phyloP scores from a whole-genome alignment of 2,113 vertebrate species.

The Silurus asotus region DNA sequence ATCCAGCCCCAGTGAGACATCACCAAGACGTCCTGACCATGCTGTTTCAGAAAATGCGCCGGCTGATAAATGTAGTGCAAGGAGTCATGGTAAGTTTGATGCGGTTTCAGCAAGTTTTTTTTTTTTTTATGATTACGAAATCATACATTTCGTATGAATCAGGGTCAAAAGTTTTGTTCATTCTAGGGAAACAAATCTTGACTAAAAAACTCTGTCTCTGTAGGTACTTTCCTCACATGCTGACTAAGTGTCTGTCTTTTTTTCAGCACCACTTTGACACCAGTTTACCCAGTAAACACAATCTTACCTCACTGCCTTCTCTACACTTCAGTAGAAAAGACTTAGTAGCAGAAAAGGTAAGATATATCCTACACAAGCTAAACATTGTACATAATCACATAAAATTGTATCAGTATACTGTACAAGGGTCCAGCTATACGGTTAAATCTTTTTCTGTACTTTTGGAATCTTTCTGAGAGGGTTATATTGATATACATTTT shows the following conservation, averaged over 20 bases:
- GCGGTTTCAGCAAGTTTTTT: neutral
- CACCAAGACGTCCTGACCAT: constrained; percentile 13
- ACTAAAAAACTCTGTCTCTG: neutral
- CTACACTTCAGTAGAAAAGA: constrained; percentile 23
- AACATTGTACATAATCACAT: neutral
- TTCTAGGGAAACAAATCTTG: neutral
- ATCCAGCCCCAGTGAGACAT: neutral
- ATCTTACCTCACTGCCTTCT: constrained; percentile 42
- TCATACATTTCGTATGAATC: neutral
- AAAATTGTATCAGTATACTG: neutral
- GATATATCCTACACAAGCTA: neutral
- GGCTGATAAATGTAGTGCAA: constrained; percentile 19
- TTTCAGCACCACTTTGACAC: constrained; percentile 20
- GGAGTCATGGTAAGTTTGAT: constrained; percentile 27
- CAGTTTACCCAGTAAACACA: neutral
- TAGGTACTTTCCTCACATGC: neutral
- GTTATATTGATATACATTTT: neutral
- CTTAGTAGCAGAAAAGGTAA: constrained; percentile 42
- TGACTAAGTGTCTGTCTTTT: constrained; percentile 6
- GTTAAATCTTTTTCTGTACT: neutral
- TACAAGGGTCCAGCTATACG: neutral
- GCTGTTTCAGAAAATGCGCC: constrained; percentile 50
- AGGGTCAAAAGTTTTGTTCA: neutral
- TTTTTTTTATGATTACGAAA: neutral
- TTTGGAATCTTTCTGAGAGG: neutral